Conservation (phyloP, 2,797 vertebrate species). For the Microctenopoma stevenorrisi region DNA sequence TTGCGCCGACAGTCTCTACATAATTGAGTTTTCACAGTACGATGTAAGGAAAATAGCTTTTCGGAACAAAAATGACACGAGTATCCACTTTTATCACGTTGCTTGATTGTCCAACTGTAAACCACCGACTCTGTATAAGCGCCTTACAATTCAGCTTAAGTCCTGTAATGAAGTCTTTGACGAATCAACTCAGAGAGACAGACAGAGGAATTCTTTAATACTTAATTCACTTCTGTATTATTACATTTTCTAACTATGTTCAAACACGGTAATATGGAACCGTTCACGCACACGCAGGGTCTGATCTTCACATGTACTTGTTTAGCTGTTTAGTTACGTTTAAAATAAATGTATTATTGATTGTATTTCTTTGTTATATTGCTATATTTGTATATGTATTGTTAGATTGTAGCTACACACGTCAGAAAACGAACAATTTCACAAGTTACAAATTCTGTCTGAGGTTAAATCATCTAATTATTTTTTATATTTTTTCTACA, state of each 20-base stretch:
- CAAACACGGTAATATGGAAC: background rate
- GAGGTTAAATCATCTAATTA: background rate
- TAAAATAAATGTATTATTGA: background rate
- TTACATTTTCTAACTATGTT: background rate
- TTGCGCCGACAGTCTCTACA: background rate
- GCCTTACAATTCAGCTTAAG: background rate
- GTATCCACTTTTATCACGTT: background rate
- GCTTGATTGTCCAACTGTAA: too few species aligned
- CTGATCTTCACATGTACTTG: too few species aligned
- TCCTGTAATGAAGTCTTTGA: background rate
- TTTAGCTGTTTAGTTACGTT: background rate
- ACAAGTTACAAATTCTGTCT: background rate
- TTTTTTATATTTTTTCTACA: too few species aligned
- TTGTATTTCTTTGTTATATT: background rate
- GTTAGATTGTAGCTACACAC: background rate
- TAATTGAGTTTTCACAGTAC: background rate
- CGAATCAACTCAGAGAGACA: background rate
- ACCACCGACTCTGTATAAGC: too few species aligned
- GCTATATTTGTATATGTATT: too few species aligned
- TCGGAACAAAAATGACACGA: background rate
- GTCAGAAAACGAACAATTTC: too few species aligned
- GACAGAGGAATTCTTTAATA: background rate
- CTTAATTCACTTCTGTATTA: background rate
- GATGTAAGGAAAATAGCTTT: background rate
- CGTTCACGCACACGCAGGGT: background rate